Evolutionary conservation across 1,140 invertebrate species (phyloP), one percentile per base, ranked within the genome.

Genomic region (Globodera ellingtonae): DNA sequence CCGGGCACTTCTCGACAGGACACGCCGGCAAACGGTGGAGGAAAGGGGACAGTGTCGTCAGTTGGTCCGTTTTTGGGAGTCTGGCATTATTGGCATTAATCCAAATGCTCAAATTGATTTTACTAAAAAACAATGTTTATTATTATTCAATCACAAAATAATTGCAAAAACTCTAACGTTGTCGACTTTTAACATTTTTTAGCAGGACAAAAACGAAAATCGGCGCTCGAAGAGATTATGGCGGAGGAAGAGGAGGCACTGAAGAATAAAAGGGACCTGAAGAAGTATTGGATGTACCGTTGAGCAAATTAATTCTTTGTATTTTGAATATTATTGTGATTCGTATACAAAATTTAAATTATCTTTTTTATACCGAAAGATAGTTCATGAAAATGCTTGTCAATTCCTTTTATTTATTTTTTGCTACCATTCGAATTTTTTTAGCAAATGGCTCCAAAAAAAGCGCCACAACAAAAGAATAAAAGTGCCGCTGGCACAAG

Each of bases 371-470:
- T 52, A 52, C 50, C 50, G 50, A 52, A 52, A 9, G 50, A 13
- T 52, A 7, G 50, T 52, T 52, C 50, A 5, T 52, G 7, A 52
- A 52, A 52, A 52, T 52, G 10, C 50, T 52, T 52, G 50, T 9
- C 7, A 13, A 13, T 52, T 52, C 50, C 10, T 18, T 18, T n/a
- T n/a, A 6, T 15, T 24, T 56, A 46, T 24, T 72, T 72, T 48
- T 35, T 56, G 8, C 44, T 8, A 67, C 24, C 44, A 67, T 24
- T 67, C 24, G 66, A 52, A 15, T 78, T 79, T 48, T 78, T 80
- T 5, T 8, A 44, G 18, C 7, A 83, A 78, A 87, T 87, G 86
- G 85, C 86, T 56, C 86, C 86, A 46, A 87, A 87, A 71, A 86
- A 86, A 35, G 56, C 56, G 56, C 3, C 56, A 18, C 56, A 62